Percentiles rank a stretch among this genome's conserved stretches.
Conservation (phyloP, 2,888 invertebrate species). For the Scelioninae gen. 1 region DNA sequence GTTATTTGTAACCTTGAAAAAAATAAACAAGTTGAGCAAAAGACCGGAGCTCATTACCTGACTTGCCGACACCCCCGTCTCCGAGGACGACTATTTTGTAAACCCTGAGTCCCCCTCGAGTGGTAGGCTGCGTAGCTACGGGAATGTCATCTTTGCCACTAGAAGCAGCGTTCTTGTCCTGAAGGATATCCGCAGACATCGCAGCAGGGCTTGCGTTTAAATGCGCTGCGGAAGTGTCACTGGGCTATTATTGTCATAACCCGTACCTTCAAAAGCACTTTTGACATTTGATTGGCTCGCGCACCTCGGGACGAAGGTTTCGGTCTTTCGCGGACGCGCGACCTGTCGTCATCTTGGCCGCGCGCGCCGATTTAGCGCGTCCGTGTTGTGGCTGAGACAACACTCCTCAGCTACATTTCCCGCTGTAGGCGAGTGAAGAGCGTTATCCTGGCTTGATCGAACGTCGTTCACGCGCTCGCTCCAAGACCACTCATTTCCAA, state of each 20-base stretch:
- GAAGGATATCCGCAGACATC: constrained; percentile 67
- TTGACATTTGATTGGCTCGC: constrained; percentile 57
- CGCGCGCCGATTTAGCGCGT: constrained; percentile 55
- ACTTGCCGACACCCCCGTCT: constrained; percentile 97
- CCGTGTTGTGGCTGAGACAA: background rate
- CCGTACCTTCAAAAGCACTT: constrained; percentile 54
- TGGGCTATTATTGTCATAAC: constrained; percentile 56
- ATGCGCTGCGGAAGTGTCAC: constrained; percentile 39
- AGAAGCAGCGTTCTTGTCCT: constrained; percentile 70
- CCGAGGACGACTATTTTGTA: too few relatives aligned
- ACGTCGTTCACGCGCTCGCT: constrained; percentile 28
- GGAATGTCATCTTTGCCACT: constrained; percentile 77
- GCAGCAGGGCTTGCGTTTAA: constrained; percentile 42
- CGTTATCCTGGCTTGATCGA: constrained; percentile 7
- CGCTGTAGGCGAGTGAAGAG: background rate
- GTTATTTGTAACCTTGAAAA: too few relatives aligned
- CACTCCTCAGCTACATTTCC: constrained; percentile 16
- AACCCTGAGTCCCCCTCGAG: constrained; percentile 88
- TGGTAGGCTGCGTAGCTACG: constrained; percentile 81
- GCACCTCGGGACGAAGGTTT: constrained; percentile 41
- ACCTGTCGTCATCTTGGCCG: constrained; percentile 50
- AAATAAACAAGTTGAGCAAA: background rate
- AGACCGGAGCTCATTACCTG: constrained; percentile 86
- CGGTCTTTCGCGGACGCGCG: constrained; percentile 41
- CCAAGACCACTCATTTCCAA: constrained; percentile 30